Base-by-base conservation (phyloP, 2,888 invertebrate species). In the Yponomeuta malinellus region DNA sequence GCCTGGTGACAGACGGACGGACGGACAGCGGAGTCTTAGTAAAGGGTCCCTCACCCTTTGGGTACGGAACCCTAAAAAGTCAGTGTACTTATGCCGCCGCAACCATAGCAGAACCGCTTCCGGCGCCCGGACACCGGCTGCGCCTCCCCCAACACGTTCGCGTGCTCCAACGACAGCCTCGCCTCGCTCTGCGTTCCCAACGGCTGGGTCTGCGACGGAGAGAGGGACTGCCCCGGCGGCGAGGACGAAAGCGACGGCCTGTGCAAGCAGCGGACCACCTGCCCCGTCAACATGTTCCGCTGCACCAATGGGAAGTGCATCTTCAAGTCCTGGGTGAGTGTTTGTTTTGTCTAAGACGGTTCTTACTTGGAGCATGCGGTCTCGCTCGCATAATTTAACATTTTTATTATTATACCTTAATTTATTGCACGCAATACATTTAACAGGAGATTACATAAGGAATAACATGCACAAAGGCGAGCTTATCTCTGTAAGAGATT, bases 131-230 rank as follows among this genome's bases (percentile, higher is more conserved):
- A 82, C 15, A 76, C 80, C 43, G 67, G 0, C 72, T 80, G 12
- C 70, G 91, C 90, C 71, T 75, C 81, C 0, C 79, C 76, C 48
- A 83, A 84, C 73, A 84, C 37, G 85, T 1, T 90, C 79, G 75
- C 83, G 0, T 91, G 90, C 72, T 82, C 83, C n/a, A 85, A 84
- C 73, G 82, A 81, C 29, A 81, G 78, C 33, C 73, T 91, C 73
- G 93, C 91, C 15, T 88, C 91, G 67, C 52, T 59, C 1, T 97
- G 97, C 77, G 95, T 97, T 72, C 96, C 96, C 67, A 92, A 92
- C 77, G 94, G 95, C 29, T 96, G 96, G 94, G 94, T 94, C 64
- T 98, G 98, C 86, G 97, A 97, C 85, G 95, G 95, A 10, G 95
- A 96, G 76, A 85, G 91, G n/a, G 98, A 98, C 83, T 98, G 98